These are phyloP conservation scores for Brachymystax lenok DNA, from an alignment of 2,797 vertebrate genomes.

Conservation along the genomic window DNA sequence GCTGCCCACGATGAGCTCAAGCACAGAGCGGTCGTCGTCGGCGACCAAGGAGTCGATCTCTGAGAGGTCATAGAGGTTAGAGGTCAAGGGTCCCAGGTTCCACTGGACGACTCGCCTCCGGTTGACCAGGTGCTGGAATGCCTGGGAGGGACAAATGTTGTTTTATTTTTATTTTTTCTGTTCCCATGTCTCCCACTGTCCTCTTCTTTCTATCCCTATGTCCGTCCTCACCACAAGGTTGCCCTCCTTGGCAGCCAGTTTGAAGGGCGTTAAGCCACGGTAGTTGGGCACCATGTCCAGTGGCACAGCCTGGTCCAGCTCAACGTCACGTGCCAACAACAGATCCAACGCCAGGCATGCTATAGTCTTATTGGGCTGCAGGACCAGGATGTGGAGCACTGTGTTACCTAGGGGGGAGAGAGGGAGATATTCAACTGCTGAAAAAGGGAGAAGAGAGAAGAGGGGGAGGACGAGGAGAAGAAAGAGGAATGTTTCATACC, in stretches of 20 bases:
- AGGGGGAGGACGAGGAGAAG: neutral
- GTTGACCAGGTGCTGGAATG: conserved; percentile 91
- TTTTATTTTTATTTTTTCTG: too few relatives aligned
- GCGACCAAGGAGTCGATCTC: conserved; percentile 96
- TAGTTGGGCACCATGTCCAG: conserved; percentile 86
- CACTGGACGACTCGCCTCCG: conserved; percentile 86
- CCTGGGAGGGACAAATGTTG: conserved; percentile 64
- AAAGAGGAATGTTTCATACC: conserved; percentile 71
- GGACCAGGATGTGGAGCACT: conserved; percentile 86
- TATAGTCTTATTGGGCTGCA: conserved; percentile 87
- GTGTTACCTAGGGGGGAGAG: conserved; percentile 85
- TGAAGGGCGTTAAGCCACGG: conserved; percentile 89
- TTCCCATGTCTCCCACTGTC: too few relatives aligned
- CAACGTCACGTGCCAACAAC: conserved; percentile 75
- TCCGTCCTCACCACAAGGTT: conserved; percentile 85
- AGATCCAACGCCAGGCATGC: conserved; percentile 89
- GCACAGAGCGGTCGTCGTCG: conserved; percentile 84
- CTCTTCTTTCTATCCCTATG: neutral
- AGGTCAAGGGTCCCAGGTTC: conserved; percentile 86
- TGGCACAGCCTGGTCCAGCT: conserved; percentile 70
- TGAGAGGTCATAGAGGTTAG: conserved; percentile 88
- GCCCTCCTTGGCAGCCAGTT: conserved; percentile 91
- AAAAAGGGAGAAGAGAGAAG: neutral
- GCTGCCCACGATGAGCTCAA: conserved; percentile 89
- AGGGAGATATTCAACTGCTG: conserved; percentile 1